Conservation (phyloP, 2,888 invertebrate genomes). For the Spisula subtruncata region DNA sequence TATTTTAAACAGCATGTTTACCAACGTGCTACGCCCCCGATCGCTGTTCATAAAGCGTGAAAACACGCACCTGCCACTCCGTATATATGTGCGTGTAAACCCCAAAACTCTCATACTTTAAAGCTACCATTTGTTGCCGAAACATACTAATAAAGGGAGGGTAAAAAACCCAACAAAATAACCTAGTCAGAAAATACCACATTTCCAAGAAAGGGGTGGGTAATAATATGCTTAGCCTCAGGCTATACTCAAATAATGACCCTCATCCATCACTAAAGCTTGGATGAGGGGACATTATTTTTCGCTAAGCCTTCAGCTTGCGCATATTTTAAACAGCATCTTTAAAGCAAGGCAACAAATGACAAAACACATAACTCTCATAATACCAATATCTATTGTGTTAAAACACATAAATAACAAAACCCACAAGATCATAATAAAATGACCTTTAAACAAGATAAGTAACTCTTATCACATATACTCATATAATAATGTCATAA, state of each 20-base stretch:
- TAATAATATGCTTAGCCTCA: neutral
- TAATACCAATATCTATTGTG: neutral
- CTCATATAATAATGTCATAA: neutral
- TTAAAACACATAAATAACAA: neutral
- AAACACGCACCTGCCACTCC: too few species aligned
- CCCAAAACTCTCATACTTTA: too few species aligned
- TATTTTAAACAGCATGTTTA: too few species aligned
- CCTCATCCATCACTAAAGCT: slow-evolving; percentile 30
- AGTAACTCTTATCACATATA: neutral
- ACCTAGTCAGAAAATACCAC: too few species aligned
- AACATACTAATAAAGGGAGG: too few species aligned
- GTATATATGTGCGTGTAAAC: too few species aligned
- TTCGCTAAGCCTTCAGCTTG: neutral
- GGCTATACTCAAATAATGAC: slow-evolving; percentile 28
- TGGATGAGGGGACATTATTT: slow-evolving; percentile 31
- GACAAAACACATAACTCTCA: neutral
- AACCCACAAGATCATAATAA: neutral
- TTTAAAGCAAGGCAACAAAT: slow-evolving; percentile 33
- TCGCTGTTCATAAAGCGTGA: too few species aligned
- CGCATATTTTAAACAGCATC: slow-evolving; percentile 15
- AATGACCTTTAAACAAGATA: neutral
- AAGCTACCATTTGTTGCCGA: too few species aligned
- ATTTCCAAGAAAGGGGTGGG: neutral
- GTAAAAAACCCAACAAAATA: too few species aligned
- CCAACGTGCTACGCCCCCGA: too few species aligned